These are phyloP conservation scores for Enteromius afrohamiltoni DNA, from an alignment of 2,797 vertebrate species.

Conservation along the genomic window DNA sequence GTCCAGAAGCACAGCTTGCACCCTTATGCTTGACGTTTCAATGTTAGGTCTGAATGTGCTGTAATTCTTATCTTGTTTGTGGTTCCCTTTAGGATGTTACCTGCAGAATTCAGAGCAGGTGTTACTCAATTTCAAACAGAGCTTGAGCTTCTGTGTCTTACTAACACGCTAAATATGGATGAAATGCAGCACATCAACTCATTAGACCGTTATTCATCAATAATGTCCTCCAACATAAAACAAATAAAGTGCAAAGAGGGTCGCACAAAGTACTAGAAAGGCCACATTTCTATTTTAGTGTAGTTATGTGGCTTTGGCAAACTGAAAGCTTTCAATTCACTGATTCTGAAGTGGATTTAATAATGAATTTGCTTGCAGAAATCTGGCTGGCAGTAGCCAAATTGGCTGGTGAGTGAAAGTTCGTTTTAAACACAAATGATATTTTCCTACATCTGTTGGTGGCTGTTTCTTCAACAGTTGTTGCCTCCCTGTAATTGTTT, in stretches of 20 bases:
- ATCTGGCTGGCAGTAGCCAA: neutral
- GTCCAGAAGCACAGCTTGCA: conserved; percentile 32
- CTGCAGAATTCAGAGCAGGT: neutral
- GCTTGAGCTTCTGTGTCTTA: neutral
- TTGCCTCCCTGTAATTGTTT: neutral
- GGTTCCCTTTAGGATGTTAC: conserved; percentile 3
- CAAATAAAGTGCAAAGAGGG: neutral
- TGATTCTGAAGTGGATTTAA: neutral
- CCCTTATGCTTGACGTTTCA: neutral
- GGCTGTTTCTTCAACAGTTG: neutral
- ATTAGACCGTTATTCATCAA: neutral
- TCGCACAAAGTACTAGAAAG: neutral
- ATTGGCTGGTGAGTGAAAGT: neutral
- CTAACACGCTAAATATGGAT: neutral
- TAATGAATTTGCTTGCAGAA: neutral
- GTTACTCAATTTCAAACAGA: too few relatives aligned
- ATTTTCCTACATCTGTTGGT: neutral
- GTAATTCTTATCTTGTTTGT: neutral
- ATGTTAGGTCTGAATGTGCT: neutral
- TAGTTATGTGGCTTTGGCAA: neutral
- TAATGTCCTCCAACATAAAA: neutral
- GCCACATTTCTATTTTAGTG: neutral
- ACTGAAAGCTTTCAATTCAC: neutral
- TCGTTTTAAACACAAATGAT: neutral
- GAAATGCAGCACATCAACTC: neutral